phyloP scores from a whole-genome alignment of 2,797 vertebrate genomes.

The Hyperoplus lanceolatus region DNA sequence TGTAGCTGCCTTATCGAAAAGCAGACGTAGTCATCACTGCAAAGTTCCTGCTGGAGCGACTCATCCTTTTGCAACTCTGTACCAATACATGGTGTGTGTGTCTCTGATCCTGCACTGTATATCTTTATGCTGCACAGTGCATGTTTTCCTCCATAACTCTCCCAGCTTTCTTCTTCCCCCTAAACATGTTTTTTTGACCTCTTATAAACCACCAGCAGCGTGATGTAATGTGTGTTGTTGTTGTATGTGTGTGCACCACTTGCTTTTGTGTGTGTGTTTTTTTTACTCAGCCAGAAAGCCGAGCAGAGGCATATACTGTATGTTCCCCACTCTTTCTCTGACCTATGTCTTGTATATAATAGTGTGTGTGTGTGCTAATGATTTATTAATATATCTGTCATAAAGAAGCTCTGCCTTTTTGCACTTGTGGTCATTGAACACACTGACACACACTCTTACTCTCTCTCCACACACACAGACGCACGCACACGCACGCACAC shows the following conservation, averaged over 20 bases:
- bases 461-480: too few relatives aligned
- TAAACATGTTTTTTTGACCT: slow-evolving; percentile 66
- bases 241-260: slow-evolving; percentile 37
- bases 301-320: slow-evolving; percentile 47
- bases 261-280: slow-evolving; percentile 65
- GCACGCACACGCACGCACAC: too few relatives aligned
- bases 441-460: too few relatives aligned
- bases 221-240: slow-evolving; percentile 49
- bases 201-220: slow-evolving; percentile 58
- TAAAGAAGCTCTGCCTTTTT: not conserved
- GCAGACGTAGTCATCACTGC: slow-evolving; percentile 42
- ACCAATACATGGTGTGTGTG: not conserved
- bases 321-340: slow-evolving; percentile 37
- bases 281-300: slow-evolving; percentile 51
- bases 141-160: slow-evolving; percentile 18
- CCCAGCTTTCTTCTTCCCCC: slow-evolving; percentile 35
- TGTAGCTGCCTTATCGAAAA: slow-evolving; percentile 42
- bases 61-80: slow-evolving; percentile 21
- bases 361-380: not conserved
- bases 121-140: not conserved
- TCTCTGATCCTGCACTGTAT: not conserved
- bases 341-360: not conserved
- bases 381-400: slow-evolving; percentile 8
- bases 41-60: slow-evolving; percentile 37
- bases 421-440: not conserved